Base-by-base conservation (phyloP, 1,140 invertebrate species). In the Sarcophaga peregrina region DNA sequence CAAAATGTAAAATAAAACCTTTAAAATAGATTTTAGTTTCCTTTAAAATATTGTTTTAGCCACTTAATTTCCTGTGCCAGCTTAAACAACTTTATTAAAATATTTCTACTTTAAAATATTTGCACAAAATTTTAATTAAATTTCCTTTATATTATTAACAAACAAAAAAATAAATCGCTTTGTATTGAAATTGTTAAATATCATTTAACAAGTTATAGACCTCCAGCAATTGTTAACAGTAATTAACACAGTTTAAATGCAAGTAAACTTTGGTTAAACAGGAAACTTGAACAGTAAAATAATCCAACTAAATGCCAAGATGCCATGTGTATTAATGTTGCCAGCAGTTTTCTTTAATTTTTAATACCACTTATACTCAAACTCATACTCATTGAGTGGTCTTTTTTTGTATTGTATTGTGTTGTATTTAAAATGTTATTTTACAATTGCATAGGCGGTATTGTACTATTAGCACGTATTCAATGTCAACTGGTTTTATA, bases 401-500 rank as follows among this genome's bases (percentile, higher is more conserved):
- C 54, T 58, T 37, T 37, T 58, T 58, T 37, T 37, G 25, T 37
- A 37, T 37, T 37, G 25, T 37, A 37, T 37, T 37, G 25, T 37
- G 4, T 37, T 58, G 15, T 58, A 15, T 54, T 54, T n/a, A n/a
- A n/a, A n/a, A n/a, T n/a, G n/a, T 54, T 54, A 54, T 10, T 8
- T 15, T 13, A 58, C 54, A 58, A 58, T 58, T 58, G 54, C 54
- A 58, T 15, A 58, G 1, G 25, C 4, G 4, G 25, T 37, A 37
- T 37, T 37, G 25, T 58, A 58, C 54, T 58, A 58, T 58, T 58
- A 58, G 54, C 54, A 58, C 54, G 54, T 58, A 58, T 58, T 58
- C 54, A 58, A 58, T 58, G 54, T 58, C 54, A 58, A 58, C 54
- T 58, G 54, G 54, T 58, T 58, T 58, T n/a, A 37, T n/a, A 58